Evolutionary conservation across 1,140 invertebrate genomes (phyloP), one percentile per base, ranked within the genome.

Genomic region (Trachelipus rathkii): DNA sequence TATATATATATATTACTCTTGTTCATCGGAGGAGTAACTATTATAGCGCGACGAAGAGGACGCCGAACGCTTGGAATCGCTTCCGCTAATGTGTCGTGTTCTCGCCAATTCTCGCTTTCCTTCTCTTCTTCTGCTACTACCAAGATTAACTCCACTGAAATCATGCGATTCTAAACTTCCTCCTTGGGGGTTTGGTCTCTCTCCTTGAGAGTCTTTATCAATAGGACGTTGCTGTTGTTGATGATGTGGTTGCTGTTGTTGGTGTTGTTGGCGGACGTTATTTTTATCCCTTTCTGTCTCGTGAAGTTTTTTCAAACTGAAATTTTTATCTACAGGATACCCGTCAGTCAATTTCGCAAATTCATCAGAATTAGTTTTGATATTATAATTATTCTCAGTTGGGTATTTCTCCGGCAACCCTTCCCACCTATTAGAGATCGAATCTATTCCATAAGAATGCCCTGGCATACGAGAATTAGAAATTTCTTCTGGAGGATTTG

Each of bases 1-100:
- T 33, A 33, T 33, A 33, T 33, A 60, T 60, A 60, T 60, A 60
- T 13, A 60, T 86, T 89, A 94, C 92, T n/a, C 92, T 92, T 94
- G 91, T 86, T 94, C 92, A 83, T 94, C 92, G 78, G 92, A 93
- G 83, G 92, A 93, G 84, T 93, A 93, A 84, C 90, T 93, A 86
- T 91, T 92, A 85, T 92, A 92, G 7, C 74, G 67, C 9, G 74
- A 71, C 0, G 69, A 60, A 8, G 50, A 71, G 5, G 74, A 76
- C 2, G 68, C 74, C 6, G 74, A 76, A 9, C 74, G 67, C 10
- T 66, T 21, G 3, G 67, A 50, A 33, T 76, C 74, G 24, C 68
- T 21, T 6, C 68, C 68, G 24, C 68, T 70, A 1, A 70, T 70
- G 10, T 70, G 68, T 21, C 68, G 2, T 13, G 19, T 70, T 10